Percentiles rank a stretch among this genome's conserved stretches.
Evolutionary conservation across 1,140 invertebrate genomes (phyloP).

Genomic region (Pachyrhynchus sulphureomaculatus): DNA sequence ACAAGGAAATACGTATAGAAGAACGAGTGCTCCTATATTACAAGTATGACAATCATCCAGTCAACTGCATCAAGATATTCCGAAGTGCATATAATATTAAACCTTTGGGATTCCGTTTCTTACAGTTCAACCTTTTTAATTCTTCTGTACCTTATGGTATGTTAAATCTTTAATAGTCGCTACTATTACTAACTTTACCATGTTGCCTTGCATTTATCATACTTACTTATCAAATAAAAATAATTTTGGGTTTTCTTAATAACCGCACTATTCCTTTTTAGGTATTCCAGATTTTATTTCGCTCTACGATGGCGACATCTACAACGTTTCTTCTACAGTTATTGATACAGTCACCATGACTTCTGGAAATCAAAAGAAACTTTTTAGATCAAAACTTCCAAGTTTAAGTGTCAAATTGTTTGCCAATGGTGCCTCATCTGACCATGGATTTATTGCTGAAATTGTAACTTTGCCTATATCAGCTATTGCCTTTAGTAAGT

Average conservation of each 20-base stretch:
- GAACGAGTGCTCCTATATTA: conserved; percentile 93
- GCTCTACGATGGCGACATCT: conserved; percentile 91
- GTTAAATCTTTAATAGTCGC: neutral
- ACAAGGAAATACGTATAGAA: conserved; percentile 86
- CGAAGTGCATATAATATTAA: conserved; percentile 79
- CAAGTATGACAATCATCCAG: conserved; percentile 94
- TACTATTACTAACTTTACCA: too few relatives aligned
- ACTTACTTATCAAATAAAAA: too few relatives aligned
- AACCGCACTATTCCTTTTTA: too few relatives aligned
- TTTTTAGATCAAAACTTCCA: conserved; percentile 73
- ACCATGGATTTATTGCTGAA: conserved; percentile 98
- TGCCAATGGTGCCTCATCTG: conserved; percentile 87
- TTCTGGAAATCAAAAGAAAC: conserved; percentile 68
- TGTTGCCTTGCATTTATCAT: too few relatives aligned
- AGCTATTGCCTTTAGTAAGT: conserved; percentile 83
- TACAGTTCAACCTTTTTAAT: conserved; percentile 94
- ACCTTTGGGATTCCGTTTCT: conserved; percentile 83
- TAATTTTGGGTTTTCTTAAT: too few relatives aligned
- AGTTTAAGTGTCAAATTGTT: conserved; percentile 90
- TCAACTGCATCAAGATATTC: conserved; percentile 98
- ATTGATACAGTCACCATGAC: conserved; percentile 72
- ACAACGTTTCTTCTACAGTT: conserved; percentile 75
- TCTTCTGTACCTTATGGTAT: conserved; percentile 61
- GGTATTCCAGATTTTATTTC: conserved; percentile 81
- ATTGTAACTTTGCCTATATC: conserved; percentile 92